Conservation (phyloP, 2,888 invertebrate species). For the Harpagoxenus sublaevis region DNA sequence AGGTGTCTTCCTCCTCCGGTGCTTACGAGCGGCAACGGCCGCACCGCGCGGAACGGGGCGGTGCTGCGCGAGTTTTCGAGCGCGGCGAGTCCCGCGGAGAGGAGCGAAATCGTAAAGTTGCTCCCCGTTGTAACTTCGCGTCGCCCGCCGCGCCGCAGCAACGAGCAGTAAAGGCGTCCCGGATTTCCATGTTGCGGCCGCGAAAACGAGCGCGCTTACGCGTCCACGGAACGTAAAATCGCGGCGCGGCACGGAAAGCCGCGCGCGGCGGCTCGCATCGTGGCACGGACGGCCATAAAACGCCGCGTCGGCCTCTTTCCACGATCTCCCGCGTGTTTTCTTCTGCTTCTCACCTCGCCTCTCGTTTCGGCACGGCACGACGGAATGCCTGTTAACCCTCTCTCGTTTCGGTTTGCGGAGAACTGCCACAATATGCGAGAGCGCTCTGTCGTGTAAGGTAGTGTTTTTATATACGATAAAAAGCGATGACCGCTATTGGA, state of each 20-base stretch:
- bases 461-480: background rate
- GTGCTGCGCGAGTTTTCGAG: slow-evolving; percentile 51
- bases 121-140: slow-evolving; percentile 81
- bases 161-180: slow-evolving; percentile 76
- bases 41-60: slow-evolving; percentile 68
- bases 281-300: slow-evolving; percentile 55
- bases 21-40: slow-evolving; percentile 50
- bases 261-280: slow-evolving; percentile 22
- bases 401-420: slow-evolving; percentile 5
- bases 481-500: background rate
- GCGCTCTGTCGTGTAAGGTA: background rate
- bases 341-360: slow-evolving; percentile 16
- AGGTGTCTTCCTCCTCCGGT: slow-evolving; percentile 67
- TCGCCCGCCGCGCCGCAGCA: slow-evolving; percentile 32
- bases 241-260: slow-evolving; percentile 36
- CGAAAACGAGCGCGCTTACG: slow-evolving; percentile 78
- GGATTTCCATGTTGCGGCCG: slow-evolving; percentile 81
- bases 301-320: slow-evolving; percentile 3
- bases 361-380: slow-evolving; percentile 2
- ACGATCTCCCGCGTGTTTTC: slow-evolving; percentile 10
- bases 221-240: slow-evolving; percentile 65
- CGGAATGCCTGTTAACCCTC: slow-evolving; percentile 12
- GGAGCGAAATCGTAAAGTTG: slow-evolving; percentile 82
- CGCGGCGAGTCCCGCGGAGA: slow-evolving; percentile 52
- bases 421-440: background rate